Evolutionary conservation across 2,113 vertebrate genomes (phyloP).

Genomic region (Tenebrosternarchus preto): DNA sequence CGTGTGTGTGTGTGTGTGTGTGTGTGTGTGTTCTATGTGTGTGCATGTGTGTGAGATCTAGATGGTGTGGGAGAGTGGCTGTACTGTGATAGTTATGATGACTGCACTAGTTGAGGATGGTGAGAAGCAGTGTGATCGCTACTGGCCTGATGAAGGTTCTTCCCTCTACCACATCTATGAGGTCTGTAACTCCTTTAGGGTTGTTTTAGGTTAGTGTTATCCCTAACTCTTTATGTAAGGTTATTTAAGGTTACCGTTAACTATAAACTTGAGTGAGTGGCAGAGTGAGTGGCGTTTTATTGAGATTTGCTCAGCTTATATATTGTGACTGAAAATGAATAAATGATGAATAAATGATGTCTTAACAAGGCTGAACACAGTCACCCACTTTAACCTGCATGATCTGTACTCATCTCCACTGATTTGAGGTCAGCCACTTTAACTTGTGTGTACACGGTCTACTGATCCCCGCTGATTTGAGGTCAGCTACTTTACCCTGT

Average conservation of each 20-base stretch:
- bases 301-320: not conserved
- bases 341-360: no score
- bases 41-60: conserved; percentile 55
- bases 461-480: no score
- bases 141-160: conserved; percentile 98
- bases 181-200: conserved; percentile 64
- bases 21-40: not conserved
- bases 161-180: conserved; percentile 98
- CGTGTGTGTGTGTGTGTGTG: not conserved
- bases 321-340: no score
- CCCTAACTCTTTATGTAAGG: no score
- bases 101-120: conserved; percentile 93
- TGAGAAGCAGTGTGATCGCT: conserved; percentile 94
- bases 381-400: no score
- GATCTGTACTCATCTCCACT: no score
- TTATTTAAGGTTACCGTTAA: no score
- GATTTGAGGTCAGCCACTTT: no score
- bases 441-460: not conserved
- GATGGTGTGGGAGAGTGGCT: conserved; percentile 99
- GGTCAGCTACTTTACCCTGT: not conserved
- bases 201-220: not conserved
- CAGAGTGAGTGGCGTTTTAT: not conserved
- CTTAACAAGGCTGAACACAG: no score
- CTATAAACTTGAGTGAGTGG: not conserved
- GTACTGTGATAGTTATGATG: conserved; percentile 97